Base-by-base conservation (phyloP, 2,113 vertebrate genomes). In the Dicentrarchus labrax region DNA sequence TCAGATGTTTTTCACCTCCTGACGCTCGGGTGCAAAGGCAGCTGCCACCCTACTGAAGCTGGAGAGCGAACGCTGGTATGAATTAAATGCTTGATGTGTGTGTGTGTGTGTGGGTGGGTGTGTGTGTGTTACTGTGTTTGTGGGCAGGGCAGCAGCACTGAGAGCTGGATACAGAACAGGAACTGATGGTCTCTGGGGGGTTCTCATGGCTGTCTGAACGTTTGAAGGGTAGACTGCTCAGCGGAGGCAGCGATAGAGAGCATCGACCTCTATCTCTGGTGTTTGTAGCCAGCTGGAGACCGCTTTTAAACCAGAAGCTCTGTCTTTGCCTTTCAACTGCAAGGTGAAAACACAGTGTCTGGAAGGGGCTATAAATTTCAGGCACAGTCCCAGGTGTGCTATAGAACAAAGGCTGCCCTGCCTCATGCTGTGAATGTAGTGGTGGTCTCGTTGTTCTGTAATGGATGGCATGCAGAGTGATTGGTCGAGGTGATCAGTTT, bases 171-270 rank as follows among this genome's bases (percentile, higher is more conserved):
- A 75, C 72, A 88, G 91, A 84, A 83, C 51, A 89, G 89, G 82
- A 73, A 76, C 54, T 57, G 75, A 53, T 76, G 85, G 83, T 88
- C 94, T 91, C 89, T 82, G 72, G 93, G 91, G 30, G 93, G 68
- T 67, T 92, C 86, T 87, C 78, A 64, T 85, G 71, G 86, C 81
- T 92, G 89, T 90, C 92, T 92, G 91, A 88, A 65, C 47, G 78
- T 91, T 93, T 94, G 91, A 94, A 95, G 88, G 86, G 85, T 74
- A 89, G 89, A 74, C 83, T 30, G 83, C 82, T 89, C 75, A 41
- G 91, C 51, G 24, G 82, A 86, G 74, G 89, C 85, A 87, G 85
- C 54, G 1, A 59, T 72, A 67, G 66, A 89, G 85, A 87, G 86
- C 79, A 80, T 80, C 30, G 60, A 91, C 92, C 91, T 92, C 89